Evolutionary conservation across 1,140 invertebrate species (phyloP).

Genomic region (Bombus breviceps): DNA sequence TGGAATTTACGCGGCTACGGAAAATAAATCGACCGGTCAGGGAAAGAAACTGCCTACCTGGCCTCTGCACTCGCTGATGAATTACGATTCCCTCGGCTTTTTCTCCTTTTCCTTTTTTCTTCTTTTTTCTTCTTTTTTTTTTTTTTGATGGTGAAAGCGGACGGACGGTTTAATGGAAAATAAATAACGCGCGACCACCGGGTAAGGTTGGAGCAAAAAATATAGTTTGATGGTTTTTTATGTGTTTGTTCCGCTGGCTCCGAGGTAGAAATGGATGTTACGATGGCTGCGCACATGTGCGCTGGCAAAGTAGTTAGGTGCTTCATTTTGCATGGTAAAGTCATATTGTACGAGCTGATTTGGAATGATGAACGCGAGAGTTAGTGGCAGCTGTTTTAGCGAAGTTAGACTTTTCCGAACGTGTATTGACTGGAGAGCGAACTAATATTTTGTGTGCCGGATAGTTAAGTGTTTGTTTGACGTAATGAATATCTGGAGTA

Average conservation of each 20-base stretch:
- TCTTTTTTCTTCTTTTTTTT: neutral
- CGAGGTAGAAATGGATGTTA: neutral
- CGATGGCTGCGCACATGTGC: no score
- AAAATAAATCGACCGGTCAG: constrained; percentile 11
- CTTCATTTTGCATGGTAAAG: neutral
- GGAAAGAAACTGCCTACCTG: neutral
- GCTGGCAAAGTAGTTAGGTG: neutral
- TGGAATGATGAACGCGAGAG: neutral
- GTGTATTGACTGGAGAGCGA: neutral
- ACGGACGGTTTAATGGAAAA: constrained; percentile 32
- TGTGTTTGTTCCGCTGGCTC: neutral
- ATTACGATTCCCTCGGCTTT: constrained; percentile 18
- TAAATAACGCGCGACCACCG: constrained; percentile 3
- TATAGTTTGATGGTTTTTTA: constrained; percentile 5
- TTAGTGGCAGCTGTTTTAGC: no score
- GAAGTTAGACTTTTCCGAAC: neutral
- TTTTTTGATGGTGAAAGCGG: constrained; percentile 1
- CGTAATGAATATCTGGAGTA: neutral
- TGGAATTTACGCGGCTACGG: neutral
- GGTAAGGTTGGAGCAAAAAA: neutral
- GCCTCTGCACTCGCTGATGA: neutral
- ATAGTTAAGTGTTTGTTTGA: neutral
- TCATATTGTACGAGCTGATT: neutral
- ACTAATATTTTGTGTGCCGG: neutral
- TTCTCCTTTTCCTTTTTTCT: neutral